Conservation (phyloP, 2,113 vertebrate species). For the Riparia riparia region DNA sequence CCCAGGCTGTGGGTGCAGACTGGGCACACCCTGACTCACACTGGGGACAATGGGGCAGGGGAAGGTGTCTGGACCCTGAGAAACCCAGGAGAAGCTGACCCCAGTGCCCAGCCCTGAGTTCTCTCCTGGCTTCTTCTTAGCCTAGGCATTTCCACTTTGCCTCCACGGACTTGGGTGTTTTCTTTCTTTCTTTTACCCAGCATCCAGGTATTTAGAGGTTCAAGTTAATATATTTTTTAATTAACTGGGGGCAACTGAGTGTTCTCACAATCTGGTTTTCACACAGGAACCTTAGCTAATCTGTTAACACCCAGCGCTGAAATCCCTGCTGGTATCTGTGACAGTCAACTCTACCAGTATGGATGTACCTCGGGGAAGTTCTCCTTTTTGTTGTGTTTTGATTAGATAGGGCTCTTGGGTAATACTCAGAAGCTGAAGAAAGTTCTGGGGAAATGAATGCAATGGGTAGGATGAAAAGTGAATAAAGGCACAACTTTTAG, state of each 20-base stretch:
- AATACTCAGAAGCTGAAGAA: not conserved
- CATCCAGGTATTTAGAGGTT: not conserved
- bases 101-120: fast-evolving
- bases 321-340: not conserved
- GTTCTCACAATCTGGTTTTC: not conserved
- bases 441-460: not conserved
- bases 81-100: not conserved
- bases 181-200: constrained; percentile 2
- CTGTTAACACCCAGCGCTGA: not conserved
- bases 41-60: fast-evolving
- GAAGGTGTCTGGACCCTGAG: not conserved
- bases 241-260: not conserved
- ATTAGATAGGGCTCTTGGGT: not conserved
- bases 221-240: constrained; percentile 32
- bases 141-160: not conserved
- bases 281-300: not conserved
- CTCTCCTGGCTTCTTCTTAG: not conserved
- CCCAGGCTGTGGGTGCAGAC: fast-evolving
- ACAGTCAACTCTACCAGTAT: not conserved
- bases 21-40: fast-evolving
- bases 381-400: not conserved
- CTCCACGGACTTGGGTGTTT: not conserved
- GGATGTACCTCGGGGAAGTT: not conserved
- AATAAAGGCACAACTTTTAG: not conserved
- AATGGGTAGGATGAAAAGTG: not conserved